Evolutionary conservation across 2,888 invertebrate species (phyloP), one percentile per base, ranked within the genome.

Genomic region (Pyrocoelia pectoralis): DNA sequence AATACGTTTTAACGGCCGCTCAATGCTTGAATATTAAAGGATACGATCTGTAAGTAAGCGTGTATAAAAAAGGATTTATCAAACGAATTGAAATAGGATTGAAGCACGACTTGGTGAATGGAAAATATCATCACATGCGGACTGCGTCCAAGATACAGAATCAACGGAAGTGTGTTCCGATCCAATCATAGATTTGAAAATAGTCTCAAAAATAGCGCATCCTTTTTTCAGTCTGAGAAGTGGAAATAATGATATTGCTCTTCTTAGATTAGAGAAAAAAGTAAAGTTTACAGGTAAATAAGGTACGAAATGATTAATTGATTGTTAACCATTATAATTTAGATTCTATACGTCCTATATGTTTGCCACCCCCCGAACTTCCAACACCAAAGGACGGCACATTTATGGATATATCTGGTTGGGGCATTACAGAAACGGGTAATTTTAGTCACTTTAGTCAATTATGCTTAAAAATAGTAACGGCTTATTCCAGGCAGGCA

Each of bases 331-430:
- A n/a, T 28, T 8, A 50, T 18, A 28, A 19, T 24, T 14, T 29
- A 24, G 19, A 29, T 3, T 50, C 80, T 68, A 80, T 86, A 28
- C 78, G 82, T 13, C 86, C 88, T 0, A 84, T 87, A 63, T 88
- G 87, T 65, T 69, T 88, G 18, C 87, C 88, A 0, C 73, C 71
- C 14, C 9, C 67, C 0, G 69, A 77, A 48, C 24, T 55, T 19
- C 49, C 33, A 9, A 29, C 12, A 57, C 60, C 60, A 2, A 1
- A 5, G 15, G 8, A 28, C 0, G 65, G 65, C 28, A 17, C 40
- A 12, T 2, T 13, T 1, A 13, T 65, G 49, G 29, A 13, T 14
- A 48, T 54, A n/a, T 59, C 79, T 0, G 65, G 58, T 12, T 56
- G 56, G 57, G 55, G 67, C 0, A 19, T 38, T 15, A 58, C 63